Conservation (phyloP, 1,140 invertebrate species). For the Gonioctena quinquepunctata region DNA sequence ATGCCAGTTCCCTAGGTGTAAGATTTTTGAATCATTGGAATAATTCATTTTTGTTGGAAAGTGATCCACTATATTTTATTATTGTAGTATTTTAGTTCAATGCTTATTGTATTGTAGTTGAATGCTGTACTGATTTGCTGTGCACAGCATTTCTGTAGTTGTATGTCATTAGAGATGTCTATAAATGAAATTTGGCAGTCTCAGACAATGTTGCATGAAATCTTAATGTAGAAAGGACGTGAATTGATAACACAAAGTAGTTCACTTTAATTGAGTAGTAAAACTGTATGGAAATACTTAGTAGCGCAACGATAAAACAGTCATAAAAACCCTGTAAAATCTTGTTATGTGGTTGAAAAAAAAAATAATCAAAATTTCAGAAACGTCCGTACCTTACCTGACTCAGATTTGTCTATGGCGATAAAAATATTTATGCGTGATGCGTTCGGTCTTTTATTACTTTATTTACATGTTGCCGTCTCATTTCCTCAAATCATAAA, state of each 20-base stretch:
- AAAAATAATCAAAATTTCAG: constrained; percentile 33
- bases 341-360: background rate
- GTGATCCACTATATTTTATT: no score
- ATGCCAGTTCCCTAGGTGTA: no score
- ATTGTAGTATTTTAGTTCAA: no score
- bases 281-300: constrained; percentile 2
- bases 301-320: background rate
- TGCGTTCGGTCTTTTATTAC: constrained; percentile 35
- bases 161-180: no score
- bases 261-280: background rate
- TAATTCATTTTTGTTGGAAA: no score
- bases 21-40: no score
- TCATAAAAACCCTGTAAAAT: constrained; percentile 6
- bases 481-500: constrained; percentile 32
- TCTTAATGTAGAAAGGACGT: no score
- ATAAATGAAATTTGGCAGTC: no score
- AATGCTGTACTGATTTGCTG: background rate
- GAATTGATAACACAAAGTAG: background rate
- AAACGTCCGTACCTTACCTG: constrained; percentile 33
- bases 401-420: constrained; percentile 31
- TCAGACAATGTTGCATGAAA: no score
- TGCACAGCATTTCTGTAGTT: background rate
- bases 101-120: background rate
- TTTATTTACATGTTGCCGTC: constrained; percentile 33
- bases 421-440: constrained; percentile 37